Evolutionary conservation across 2,888 invertebrate genomes (phyloP).

Genomic region (Mythimna ferrago): DNA sequence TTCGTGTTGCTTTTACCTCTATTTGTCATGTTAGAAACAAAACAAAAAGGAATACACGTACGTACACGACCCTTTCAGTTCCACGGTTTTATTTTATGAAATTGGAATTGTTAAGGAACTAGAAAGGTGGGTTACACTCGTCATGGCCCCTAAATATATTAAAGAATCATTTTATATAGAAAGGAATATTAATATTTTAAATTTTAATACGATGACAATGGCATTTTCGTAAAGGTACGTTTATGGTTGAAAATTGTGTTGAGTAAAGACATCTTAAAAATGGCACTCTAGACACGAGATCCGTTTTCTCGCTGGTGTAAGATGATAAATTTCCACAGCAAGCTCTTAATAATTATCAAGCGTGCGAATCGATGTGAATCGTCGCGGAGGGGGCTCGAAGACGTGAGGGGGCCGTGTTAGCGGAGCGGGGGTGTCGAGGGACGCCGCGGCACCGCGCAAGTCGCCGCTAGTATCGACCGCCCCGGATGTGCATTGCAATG

Average conservation of each 20-base stretch:
- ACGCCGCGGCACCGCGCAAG: constrained; percentile 86
- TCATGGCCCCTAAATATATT: neutral
- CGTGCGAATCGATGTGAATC: constrained; percentile 86
- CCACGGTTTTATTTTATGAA: constrained; percentile 13
- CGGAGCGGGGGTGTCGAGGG: constrained; percentile 76
- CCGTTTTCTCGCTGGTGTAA: constrained; percentile 60
- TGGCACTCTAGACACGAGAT: constrained; percentile 15
- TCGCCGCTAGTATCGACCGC: constrained; percentile 88
- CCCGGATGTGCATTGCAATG: constrained; percentile 88
- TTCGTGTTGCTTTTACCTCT: neutral
- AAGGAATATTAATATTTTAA: neutral
- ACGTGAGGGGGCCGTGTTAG: constrained; percentile 73
- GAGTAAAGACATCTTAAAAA: constrained; percentile 2
- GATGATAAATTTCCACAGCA: constrained; percentile 70
- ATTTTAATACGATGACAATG: neutral
- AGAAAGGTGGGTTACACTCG: neutral
- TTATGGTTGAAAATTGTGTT: neutral
- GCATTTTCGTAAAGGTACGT: neutral
- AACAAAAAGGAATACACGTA: constrained; percentile 8
- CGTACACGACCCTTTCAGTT: neutral
- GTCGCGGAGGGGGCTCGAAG: constrained; percentile 76
- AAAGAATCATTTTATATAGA: neutral
- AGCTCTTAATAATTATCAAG: constrained; percentile 80
- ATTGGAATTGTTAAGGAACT: neutral
- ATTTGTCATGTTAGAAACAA: neutral